These are phyloP conservation scores for Coracias cyanogaster DNA, from an alignment of 2,797 vertebrate species.

Conservation along the genomic window DNA sequence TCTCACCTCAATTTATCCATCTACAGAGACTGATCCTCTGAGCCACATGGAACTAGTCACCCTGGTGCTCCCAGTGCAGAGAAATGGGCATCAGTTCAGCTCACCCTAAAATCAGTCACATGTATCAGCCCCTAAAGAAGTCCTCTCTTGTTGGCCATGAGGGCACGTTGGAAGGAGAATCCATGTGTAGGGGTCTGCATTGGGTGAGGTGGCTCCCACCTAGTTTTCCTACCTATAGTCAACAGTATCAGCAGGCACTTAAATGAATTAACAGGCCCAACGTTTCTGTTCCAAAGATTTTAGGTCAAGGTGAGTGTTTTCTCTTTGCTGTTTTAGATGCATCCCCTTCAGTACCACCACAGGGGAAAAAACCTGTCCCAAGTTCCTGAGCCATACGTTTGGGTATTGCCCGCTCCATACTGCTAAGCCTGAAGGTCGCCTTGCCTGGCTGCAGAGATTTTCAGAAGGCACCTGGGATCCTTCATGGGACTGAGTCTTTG, in stretches of 20 bases:
- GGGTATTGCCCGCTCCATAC: background rate
- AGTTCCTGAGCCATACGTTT: background rate
- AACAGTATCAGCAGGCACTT: background rate
- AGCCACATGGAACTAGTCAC: background rate
- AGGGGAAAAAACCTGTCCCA: fast-evolving
- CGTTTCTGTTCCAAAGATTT: background rate
- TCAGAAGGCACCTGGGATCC: background rate
- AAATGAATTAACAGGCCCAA: background rate
- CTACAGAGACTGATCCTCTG: background rate
- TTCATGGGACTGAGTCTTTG: background rate
- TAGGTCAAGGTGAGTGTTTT: background rate
- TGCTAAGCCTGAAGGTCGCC: background rate
- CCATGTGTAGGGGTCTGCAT: background rate
- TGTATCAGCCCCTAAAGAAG: background rate
- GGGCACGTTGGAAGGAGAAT: background rate
- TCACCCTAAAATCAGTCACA: background rate
- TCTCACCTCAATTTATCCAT: background rate
- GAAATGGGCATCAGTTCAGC: background rate
- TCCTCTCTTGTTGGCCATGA: background rate
- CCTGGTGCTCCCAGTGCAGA: background rate
- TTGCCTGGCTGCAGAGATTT: background rate
- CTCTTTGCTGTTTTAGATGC: background rate
- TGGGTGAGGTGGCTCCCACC: background rate
- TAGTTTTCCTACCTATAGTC: background rate
- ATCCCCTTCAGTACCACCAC: background rate